Evolutionary conservation across 2,888 invertebrate species (phyloP), one percentile per base, ranked within the genome.

Genomic region (Caenorhabditis becei): DNA sequence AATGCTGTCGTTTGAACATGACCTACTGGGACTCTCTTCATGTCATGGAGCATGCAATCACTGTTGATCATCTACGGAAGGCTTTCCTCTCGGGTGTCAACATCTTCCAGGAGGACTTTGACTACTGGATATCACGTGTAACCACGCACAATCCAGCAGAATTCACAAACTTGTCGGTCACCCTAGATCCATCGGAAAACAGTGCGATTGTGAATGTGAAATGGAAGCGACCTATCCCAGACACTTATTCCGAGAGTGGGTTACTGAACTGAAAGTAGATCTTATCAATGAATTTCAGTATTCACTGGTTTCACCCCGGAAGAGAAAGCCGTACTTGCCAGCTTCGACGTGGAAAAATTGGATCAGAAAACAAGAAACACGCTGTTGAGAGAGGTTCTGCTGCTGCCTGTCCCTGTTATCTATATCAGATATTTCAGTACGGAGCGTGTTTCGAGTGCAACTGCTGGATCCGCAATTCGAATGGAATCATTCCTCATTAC

Each of bases 1-100:
- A 49, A 1, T 3, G 16, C 49, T 63, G 62, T 32, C n/a, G 44
- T 11, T 20, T 18, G 16, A 26, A 63, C 14, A 63, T 63, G 49
- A 24, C 62, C 0, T 2, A 1, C 1, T 63, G 62, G 62, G 18
- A 26, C 18, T 2, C 20, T 0, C 1, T 18, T 2, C 2, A 63
- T 28, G 20, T 49, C 10, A 20, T 26, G 0, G 2, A 1, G 2
- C 62, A 63, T 11, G 62, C 62, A 3, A 49, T 63, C 20, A 49
- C 62, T 1, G 32, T 49, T 5, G 11, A 20, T 1, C 62, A 63
- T 49, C 23, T 63, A 0, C 26, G 32, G 26, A 28, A 51, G 26
- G 47, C 2, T 41, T 41, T 10, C 16, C 8, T 14, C 5, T 2
- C 41, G 47, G 47, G 47, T 7, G 26, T 37, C 7, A 8, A 35